These are phyloP conservation scores for Lomographa bimaculata DNA, from an alignment of 2,888 invertebrate species.

Conservation along the genomic window DNA sequence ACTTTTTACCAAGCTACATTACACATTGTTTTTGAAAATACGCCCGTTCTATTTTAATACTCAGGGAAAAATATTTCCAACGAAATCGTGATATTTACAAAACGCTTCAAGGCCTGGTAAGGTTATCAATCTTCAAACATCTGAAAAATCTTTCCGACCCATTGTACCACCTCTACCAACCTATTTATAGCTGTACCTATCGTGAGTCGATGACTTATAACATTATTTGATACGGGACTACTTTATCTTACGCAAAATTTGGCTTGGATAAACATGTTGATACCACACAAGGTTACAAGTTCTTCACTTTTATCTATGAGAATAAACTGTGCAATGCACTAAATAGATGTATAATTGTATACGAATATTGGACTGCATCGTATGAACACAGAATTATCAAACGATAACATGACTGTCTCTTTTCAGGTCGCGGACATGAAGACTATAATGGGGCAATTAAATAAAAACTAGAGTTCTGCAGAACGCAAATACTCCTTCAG, in stretches of 20 bases:
- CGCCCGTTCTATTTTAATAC: too few species aligned
- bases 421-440: constrained; percentile 64
- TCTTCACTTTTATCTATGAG: constrained; percentile 9
- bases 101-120: constrained; percentile 4
- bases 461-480: constrained; percentile 68
- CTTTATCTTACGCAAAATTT: not conserved
- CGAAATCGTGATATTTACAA: too few species aligned
- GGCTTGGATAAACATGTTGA: constrained; percentile 12
- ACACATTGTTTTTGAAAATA: too few species aligned
- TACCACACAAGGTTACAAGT: constrained; percentile 15
- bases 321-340: constrained; percentile 9
- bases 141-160: constrained; percentile 5
- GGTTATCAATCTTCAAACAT: constrained; percentile 11
- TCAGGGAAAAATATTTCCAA: too few species aligned
- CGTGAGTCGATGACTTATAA: constrained; percentile 11
- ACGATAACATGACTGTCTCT: constrained; percentile 54
- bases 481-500: constrained; percentile 75
- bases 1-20: too few species aligned
- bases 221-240: constrained; percentile 3
- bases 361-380: too few species aligned
- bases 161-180: constrained; percentile 13
- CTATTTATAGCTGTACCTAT: constrained; percentile 2
- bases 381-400: constrained; percentile 46
- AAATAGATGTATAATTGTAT: too few species aligned
- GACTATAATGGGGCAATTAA: constrained; percentile 55